Evolutionary conservation across 2,888 invertebrate genomes (phyloP).

Genomic region (Diploptera punctata): DNA sequence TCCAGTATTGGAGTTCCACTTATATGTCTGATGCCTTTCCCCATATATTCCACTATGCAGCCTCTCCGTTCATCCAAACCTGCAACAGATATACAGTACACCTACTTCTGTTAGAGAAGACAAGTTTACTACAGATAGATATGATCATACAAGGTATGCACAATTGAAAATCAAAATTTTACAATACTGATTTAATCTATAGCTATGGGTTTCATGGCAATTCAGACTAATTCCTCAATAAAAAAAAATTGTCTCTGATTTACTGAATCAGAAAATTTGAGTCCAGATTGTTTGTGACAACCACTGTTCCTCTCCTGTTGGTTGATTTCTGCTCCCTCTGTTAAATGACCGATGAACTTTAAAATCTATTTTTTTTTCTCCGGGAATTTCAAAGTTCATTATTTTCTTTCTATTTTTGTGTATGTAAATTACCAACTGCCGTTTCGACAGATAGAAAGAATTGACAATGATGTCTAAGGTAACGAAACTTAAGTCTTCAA

Average conservation of each 20-base stretch:
- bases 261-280: background rate
- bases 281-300: too few species aligned
- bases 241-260: background rate
- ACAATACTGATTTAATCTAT: background rate
- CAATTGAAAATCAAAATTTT: background rate
- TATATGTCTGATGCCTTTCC: conserved; percentile 73
- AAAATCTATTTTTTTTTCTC: too few species aligned
- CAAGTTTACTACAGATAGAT: background rate
- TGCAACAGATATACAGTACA: conserved; percentile 52
- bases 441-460: too few species aligned
- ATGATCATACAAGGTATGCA: too few species aligned
- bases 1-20: conserved; percentile 78
- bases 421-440: too few species aligned
- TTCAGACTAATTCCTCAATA: background rate
- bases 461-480: too few species aligned
- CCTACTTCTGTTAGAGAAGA: background rate
- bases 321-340: too few species aligned
- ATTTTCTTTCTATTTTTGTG: too few species aligned
- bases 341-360: too few species aligned
- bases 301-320: too few species aligned
- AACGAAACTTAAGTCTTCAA: too few species aligned
- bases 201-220: background rate
- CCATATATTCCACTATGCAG: conserved; percentile 74
- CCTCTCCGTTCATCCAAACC: conserved; percentile 71
- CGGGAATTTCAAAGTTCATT: too few species aligned